These are phyloP conservation scores for Torymus aiolomorphi DNA, from an alignment of 2,888 invertebrate species.

Conservation along the genomic window DNA sequence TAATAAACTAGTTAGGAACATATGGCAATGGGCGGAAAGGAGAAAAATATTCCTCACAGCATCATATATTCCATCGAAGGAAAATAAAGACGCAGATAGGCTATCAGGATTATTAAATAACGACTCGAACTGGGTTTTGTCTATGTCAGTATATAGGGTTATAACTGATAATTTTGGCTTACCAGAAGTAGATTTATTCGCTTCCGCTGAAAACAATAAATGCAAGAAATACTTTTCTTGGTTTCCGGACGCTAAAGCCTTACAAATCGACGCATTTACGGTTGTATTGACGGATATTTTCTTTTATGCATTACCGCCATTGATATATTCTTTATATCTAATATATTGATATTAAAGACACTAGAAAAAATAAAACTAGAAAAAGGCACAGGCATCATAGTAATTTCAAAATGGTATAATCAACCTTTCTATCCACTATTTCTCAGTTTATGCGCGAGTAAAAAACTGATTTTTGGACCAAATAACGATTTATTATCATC, in stretches of 20 bases:
- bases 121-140: constrained; percentile 47
- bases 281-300: constrained; percentile 50
- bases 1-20: constrained; percentile 31
- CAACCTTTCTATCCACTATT: background rate
- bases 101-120: constrained; percentile 33
- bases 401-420: constrained; percentile 58
- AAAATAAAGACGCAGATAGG: constrained; percentile 44
- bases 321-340: too few species aligned
- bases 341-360: constrained; percentile 59
- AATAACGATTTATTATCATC: too few species aligned
- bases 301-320: constrained; percentile 65
- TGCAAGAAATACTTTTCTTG: constrained; percentile 61
- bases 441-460: background rate
- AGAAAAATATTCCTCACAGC: constrained; percentile 36
- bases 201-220: constrained; percentile 38
- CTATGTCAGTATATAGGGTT: constrained; percentile 21
- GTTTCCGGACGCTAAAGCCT: constrained; percentile 57
- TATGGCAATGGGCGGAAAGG: constrained; percentile 51
- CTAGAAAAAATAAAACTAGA: constrained; percentile 65
- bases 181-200: constrained; percentile 48
- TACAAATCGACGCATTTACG: constrained; percentile 62
- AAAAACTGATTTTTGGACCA: background rate
- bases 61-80: too few species aligned
- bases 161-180: constrained; percentile 40
- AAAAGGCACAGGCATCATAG: constrained; percentile 64